Percentiles rank a stretch among this genome's conserved stretches.
These are phyloP conservation scores for Babylonia areolata DNA, from an alignment of 1,140 invertebrate species.

Conservation along the genomic window DNA sequence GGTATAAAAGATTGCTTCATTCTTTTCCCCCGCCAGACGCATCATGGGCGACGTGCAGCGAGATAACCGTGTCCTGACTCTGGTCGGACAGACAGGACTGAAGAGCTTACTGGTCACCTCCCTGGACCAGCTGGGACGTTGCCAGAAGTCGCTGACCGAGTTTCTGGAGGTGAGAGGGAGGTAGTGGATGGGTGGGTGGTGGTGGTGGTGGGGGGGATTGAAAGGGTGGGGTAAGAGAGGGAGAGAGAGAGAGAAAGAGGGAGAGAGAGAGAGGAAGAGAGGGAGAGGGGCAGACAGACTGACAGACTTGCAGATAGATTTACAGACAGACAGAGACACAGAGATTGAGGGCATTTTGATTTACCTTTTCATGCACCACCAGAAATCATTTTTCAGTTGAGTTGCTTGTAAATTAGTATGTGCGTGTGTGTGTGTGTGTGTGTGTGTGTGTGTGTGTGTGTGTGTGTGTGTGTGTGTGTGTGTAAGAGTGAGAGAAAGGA, in stretches of 20 bases:
- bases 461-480: no score
- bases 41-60: slow-evolving; percentile 83
- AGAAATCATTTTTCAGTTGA: no score
- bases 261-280: not conserved
- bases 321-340: no score
- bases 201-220: not conserved
- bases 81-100: slow-evolving; percentile 87
- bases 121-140: slow-evolving; percentile 90
- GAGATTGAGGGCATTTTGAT: no score
- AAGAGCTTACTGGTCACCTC: slow-evolving; percentile 86
- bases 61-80: slow-evolving; percentile 88
- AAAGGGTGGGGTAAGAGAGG: slow-evolving; percentile 44
- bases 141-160: slow-evolving; percentile 95
- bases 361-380: no score
- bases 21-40: slow-evolving; percentile 57
- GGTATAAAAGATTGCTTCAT: no score
- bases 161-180: slow-evolving; percentile 87
- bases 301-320: no score
- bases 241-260: not conserved
- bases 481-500: no score
- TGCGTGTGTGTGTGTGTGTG: no score
- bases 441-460: no score
- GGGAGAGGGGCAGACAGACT: no score
- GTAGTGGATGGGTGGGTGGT: not conserved
- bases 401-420: no score